Conservation (phyloP, 2,888 invertebrate species). For the Brachynemurus nebulosus region DNA sequence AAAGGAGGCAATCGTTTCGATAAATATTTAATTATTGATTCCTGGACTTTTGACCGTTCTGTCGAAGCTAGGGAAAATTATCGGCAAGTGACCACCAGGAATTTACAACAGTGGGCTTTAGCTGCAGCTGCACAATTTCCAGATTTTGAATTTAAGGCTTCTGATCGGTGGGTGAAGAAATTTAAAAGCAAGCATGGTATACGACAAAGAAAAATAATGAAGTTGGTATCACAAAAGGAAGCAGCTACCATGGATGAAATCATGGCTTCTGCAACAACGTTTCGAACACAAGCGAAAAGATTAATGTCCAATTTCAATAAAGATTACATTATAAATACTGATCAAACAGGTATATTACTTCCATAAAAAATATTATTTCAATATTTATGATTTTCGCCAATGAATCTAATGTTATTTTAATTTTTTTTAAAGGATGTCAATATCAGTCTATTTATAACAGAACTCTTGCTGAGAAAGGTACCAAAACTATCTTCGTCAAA, state of each 20-base stretch:
- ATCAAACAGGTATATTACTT: not conserved
- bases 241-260: not conserved
- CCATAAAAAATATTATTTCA: not conserved
- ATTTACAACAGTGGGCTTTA: too few species aligned
- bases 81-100: too few species aligned
- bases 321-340: not conserved
- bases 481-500: slow-evolving; percentile 13
- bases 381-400: not conserved
- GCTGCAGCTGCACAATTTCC: too few species aligned
- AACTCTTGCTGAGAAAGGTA: slow-evolving; percentile 5
- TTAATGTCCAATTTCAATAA: not conserved
- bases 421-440: slow-evolving; percentile 1
- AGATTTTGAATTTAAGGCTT: too few species aligned
- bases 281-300: not conserved
- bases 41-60: too few species aligned
- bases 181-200: too few species aligned
- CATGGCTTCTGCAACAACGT: not conserved
- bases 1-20: too few species aligned
- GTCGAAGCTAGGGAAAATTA: too few species aligned
- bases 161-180: too few species aligned
- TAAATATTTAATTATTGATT: too few species aligned
- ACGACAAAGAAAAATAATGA: too few species aligned
- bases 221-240: too few species aligned
- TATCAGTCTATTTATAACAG: slow-evolving; percentile 3
- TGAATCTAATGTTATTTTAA: not conserved